These are phyloP conservation scores for Silurus glanis DNA, from an alignment of 2,113 vertebrate genomes.

Conservation along the genomic window DNA sequence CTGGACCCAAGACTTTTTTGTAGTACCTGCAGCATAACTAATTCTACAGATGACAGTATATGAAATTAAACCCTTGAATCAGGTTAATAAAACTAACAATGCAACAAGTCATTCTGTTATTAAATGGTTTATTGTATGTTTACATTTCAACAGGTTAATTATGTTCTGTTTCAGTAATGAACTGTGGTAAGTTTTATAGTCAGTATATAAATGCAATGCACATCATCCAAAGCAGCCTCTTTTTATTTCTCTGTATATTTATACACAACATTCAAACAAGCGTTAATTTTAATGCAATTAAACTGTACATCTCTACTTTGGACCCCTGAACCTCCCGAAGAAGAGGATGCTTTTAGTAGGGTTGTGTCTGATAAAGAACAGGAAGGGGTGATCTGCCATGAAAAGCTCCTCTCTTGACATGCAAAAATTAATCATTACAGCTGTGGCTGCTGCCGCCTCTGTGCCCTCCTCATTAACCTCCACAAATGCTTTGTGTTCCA, in stretches of 20 bases:
- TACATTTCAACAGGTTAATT: not conserved
- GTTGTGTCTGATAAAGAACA: slow-evolving; percentile 89
- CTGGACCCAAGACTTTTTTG: not conserved
- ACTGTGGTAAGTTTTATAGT: not conserved
- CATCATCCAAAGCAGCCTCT: not conserved
- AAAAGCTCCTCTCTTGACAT: slow-evolving; percentile 76
- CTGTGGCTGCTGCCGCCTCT: slow-evolving; percentile 87
- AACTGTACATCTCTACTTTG: slow-evolving; percentile 56
- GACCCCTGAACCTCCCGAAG: slow-evolving; percentile 73
- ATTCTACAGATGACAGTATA: not conserved
- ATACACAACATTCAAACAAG: not conserved
- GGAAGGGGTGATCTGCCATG: slow-evolving; percentile 84
- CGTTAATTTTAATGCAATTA: not conserved
- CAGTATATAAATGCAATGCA: not conserved
- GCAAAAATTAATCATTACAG: slow-evolving; percentile 60
- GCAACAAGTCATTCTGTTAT: not conserved
- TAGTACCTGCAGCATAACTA: not conserved
- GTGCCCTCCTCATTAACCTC: slow-evolving; percentile 95
- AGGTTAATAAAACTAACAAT: not conserved
- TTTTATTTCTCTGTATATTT: too few relatives aligned
- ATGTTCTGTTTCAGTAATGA: not conserved
- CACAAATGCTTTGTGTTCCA: slow-evolving; percentile 86
- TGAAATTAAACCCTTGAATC: not conserved
- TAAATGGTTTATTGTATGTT: not conserved
- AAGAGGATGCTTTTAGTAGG: slow-evolving; percentile 79